phyloP scores from a whole-genome alignment of 2,797 vertebrate species.

The Mionectes olivaceus region DNA sequence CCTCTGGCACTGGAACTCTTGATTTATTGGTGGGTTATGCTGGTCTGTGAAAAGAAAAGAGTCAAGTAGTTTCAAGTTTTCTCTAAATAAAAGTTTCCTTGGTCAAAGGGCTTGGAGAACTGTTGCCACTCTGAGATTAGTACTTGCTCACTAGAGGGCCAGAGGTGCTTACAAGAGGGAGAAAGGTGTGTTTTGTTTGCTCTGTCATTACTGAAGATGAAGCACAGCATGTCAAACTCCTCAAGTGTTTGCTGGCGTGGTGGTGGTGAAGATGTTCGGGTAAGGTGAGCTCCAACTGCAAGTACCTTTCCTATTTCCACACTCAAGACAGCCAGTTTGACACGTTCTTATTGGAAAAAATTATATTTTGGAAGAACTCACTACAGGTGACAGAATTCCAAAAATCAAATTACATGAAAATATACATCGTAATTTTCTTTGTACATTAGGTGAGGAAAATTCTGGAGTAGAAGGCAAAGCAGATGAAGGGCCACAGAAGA shows the following conservation, averaged over 20 bases:
- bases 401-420: constrained; percentile 98
- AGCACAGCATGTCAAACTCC: neutral
- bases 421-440: constrained; percentile 99
- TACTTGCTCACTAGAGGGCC: neutral
- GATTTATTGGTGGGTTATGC: neutral
- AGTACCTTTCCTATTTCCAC: constrained; percentile 40
- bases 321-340: constrained; percentile 78
- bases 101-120: neutral
- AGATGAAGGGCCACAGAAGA: constrained; percentile 69
- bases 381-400: constrained; percentile 96
- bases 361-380: constrained; percentile 98
- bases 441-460: constrained; percentile 93
- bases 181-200: neutral
- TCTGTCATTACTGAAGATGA: neutral
- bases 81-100: neutral
- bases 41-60: neutral
- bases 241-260: neutral
- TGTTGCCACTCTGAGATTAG: neutral
- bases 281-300: neutral
- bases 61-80: neutral
- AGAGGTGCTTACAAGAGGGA: neutral
- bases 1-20: neutral
- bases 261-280: neutral
- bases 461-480: constrained; percentile 80
- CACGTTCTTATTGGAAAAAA: constrained; percentile 90